Evolutionary conservation across 1,140 invertebrate species (phyloP).

Genomic region (Telenomus remus): DNA sequence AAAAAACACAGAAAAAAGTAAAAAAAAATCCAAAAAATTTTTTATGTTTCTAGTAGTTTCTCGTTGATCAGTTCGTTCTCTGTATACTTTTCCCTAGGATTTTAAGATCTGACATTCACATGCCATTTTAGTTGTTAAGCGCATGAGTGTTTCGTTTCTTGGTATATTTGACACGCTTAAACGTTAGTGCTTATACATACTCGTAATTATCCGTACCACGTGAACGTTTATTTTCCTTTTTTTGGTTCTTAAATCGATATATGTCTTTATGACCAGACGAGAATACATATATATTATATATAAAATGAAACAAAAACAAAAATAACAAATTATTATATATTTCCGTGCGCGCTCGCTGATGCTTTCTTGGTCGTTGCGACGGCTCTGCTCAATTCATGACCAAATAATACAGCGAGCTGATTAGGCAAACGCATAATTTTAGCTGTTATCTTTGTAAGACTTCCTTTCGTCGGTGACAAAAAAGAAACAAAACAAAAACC

Average conservation of each 20-base stretch:
- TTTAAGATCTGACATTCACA: constrained; percentile 58
- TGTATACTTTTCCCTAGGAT: constrained; percentile 41
- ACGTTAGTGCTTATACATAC: constrained; percentile 50
- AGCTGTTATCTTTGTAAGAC: constrained; percentile 50
- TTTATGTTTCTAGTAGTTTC: constrained; percentile 44
- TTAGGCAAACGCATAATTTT: constrained; percentile 55
- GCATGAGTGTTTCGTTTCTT: constrained; percentile 52
- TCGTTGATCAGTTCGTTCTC: constrained; percentile 46
- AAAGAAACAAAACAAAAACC: constrained; percentile 3
- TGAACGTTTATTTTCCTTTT: constrained; percentile 16
- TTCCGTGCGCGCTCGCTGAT: constrained; percentile 52
- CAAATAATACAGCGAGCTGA: constrained; percentile 59
- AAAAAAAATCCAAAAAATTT: constrained; percentile 1
- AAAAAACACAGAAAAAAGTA: constrained; percentile 2
- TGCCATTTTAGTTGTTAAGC: constrained; percentile 64
- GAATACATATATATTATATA: constrained; percentile 19
- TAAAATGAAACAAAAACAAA: background rate
- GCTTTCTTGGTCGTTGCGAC: constrained; percentile 53
- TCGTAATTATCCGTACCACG: constrained; percentile 48
- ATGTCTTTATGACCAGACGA: constrained; percentile 47
- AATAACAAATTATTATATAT: constrained; percentile 44
- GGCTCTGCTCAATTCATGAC: constrained; percentile 59
- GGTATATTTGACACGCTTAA: constrained; percentile 54
- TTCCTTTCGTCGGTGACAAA: constrained; percentile 28
- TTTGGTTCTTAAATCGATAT: constrained; percentile 49